phyloP scores from a whole-genome alignment of 2,797 vertebrate species.

The Rhyacichthys aspro region DNA sequence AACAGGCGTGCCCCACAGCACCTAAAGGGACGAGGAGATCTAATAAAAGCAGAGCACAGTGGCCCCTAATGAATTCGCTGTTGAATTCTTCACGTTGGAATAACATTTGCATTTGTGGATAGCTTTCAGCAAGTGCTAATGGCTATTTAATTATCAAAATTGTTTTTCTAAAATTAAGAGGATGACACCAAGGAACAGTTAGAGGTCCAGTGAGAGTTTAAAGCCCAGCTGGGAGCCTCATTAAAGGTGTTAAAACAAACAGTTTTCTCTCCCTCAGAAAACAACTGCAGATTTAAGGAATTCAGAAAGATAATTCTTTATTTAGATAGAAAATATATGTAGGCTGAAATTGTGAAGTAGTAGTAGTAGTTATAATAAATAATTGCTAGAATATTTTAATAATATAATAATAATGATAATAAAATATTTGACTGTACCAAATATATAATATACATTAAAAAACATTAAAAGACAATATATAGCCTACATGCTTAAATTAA shows the following conservation, averaged over 20 bases:
- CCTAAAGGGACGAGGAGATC: slow-evolving; percentile 44
- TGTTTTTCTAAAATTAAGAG: slow-evolving; percentile 60
- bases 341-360: no score
- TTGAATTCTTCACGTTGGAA: slow-evolving; percentile 42
- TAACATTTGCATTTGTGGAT: slow-evolving; percentile 55
- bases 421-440: background rate
- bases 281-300: slow-evolving; percentile 12
- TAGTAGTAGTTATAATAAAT: no score
- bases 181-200: slow-evolving; percentile 50
- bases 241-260: slow-evolving; percentile 55
- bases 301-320: background rate
- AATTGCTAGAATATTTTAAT: background rate
- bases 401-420: no score
- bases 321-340: no score
- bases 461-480: no score
- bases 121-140: slow-evolving; percentile 55
- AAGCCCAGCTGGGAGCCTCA: slow-evolving; percentile 43
- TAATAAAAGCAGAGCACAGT: slow-evolving; percentile 30
- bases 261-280: slow-evolving; percentile 37
- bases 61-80: slow-evolving; percentile 57
- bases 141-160: slow-evolving; percentile 63
- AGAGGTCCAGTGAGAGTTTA: slow-evolving; percentile 54
- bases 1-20: slow-evolving; percentile 39
- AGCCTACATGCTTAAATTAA: no score
- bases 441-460: background rate